Evolutionary conservation across 2,113 vertebrate species (phyloP).

Genomic region (Oryzias celebensis): DNA sequence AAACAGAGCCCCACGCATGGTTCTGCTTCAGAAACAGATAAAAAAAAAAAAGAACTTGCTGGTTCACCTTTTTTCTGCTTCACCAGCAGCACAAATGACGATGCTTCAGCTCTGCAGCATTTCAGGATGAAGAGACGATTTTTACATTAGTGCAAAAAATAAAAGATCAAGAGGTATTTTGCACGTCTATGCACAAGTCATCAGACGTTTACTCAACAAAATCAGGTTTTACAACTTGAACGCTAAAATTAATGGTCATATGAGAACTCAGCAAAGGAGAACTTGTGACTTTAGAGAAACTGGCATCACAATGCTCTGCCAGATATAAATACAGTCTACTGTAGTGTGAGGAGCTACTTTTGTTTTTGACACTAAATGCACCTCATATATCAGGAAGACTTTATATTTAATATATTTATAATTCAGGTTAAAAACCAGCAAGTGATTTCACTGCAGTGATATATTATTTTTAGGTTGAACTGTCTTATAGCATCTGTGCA

Average conservation of each 20-base stretch:
- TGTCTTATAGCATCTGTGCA: constrained; percentile 22
- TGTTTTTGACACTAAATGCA: constrained; percentile 11
- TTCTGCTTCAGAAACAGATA: constrained; percentile 16
- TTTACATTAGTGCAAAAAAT: constrained; percentile 65
- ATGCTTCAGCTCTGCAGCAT: constrained; percentile 29
- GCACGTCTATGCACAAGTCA: constrained; percentile 5
- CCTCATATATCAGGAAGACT: too few species aligned
- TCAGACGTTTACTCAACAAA: constrained; percentile 16
- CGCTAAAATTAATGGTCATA: constrained; percentile 13
- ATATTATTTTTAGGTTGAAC: not conserved
- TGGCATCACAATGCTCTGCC: not conserved
- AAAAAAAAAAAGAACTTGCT: constrained; percentile 9
- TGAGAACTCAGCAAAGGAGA: constrained; percentile 5
- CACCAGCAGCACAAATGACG: constrained; percentile 9
- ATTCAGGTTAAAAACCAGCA: too few species aligned
- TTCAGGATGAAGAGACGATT: constrained; percentile 10
- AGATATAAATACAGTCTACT: not conserved
- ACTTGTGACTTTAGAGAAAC: not conserved
- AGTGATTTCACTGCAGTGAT: constrained; percentile 7
- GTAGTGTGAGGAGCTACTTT: not conserved
- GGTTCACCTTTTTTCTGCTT: constrained; percentile 13
- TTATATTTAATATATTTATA: too few species aligned
- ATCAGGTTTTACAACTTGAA: constrained; percentile 6
- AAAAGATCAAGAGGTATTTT: constrained; percentile 56
- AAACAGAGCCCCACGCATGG: constrained; percentile 20